These are phyloP conservation scores for Microcaecilia unicolor DNA, from an alignment of 2,797 vertebrate species.

Conservation along the genomic window DNA sequence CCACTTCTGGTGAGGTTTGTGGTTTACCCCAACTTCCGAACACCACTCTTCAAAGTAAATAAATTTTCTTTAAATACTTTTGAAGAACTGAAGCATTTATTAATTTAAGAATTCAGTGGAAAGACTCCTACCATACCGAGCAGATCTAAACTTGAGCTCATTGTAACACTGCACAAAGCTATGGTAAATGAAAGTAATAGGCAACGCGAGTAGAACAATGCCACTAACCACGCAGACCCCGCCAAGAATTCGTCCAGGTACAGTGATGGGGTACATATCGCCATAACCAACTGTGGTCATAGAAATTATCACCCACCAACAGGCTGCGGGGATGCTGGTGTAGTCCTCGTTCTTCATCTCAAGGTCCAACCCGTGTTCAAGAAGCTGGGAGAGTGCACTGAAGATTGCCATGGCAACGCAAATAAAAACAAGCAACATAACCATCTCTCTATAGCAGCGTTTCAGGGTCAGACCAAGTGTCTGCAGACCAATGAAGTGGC, in stretches of 20 bases:
- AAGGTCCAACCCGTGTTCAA: constrained; percentile 91
- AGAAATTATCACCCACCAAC: constrained; percentile 99
- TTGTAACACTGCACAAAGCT: constrained; percentile 98
- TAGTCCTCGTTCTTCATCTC: constrained; percentile 84
- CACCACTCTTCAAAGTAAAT: too few relatives aligned
- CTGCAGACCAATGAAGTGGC: constrained; percentile 96
- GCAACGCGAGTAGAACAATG: constrained; percentile 89
- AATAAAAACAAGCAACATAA: constrained; percentile 96
- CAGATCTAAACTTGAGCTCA: constrained; percentile 90
- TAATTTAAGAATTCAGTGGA: constrained; percentile 76
- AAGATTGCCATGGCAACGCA: constrained; percentile 98
- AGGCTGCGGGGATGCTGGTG: constrained; percentile 92
- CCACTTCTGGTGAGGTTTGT: too few relatives aligned
- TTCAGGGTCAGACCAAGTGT: constrained; percentile 91
- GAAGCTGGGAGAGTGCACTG: constrained; percentile 91
- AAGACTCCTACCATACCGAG: constrained; percentile 78
- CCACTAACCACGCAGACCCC: constrained; percentile 96
- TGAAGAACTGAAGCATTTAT: too few relatives aligned
- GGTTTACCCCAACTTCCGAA: too few relatives aligned
- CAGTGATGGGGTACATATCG: constrained; percentile 92
- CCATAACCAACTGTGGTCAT: constrained; percentile 98
- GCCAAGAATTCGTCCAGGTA: constrained; percentile 89
- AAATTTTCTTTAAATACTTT: too few relatives aligned
- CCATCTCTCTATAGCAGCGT: constrained; percentile 94
- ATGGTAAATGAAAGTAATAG: constrained; percentile 98